These are phyloP conservation scores for Petrocephalus sullivani DNA, from an alignment of 2,797 vertebrate species.

Conservation along the genomic window DNA sequence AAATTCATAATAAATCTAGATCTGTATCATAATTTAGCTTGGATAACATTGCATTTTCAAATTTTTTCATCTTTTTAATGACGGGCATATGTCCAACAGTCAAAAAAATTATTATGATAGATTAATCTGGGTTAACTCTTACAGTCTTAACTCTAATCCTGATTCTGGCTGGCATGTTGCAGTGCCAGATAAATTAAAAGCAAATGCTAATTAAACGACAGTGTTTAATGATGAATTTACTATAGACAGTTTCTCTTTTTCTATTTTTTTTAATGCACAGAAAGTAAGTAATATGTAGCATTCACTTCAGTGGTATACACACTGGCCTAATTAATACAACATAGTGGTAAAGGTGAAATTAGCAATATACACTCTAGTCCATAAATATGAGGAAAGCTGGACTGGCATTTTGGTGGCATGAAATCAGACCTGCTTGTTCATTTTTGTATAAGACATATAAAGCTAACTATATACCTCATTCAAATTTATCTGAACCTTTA, in stretches of 20 bases:
- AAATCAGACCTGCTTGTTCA: not conserved
- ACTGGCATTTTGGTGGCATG: not conserved
- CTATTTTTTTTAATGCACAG: not conserved
- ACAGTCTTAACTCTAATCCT: not conserved
- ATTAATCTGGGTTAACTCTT: not conserved
- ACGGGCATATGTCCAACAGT: not conserved
- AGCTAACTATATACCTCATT: not conserved
- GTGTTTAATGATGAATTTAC: too few relatives aligned
- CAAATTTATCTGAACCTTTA: not conserved
- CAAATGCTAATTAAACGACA: not conserved
- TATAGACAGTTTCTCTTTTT: not conserved
- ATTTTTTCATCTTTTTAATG: constrained; percentile 1
- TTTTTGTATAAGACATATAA: not conserved
- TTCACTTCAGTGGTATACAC: not conserved
- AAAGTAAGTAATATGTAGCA: not conserved
- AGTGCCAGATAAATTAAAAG: not conserved
- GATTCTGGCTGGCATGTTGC: not conserved
- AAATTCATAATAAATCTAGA: constrained; percentile 28
- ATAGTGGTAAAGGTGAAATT: not conserved
- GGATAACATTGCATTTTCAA: not conserved
- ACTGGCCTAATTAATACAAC: not conserved
- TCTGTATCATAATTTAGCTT: not conserved
- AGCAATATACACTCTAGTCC: not conserved
- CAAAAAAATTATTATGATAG: not conserved
- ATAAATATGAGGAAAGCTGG: not conserved